A percentile compares a stretch with the other conserved stretches of the same genome.
Evolutionary conservation across 2,113 vertebrate genomes (phyloP).

Genomic region (Electrona antarctica): DNA sequence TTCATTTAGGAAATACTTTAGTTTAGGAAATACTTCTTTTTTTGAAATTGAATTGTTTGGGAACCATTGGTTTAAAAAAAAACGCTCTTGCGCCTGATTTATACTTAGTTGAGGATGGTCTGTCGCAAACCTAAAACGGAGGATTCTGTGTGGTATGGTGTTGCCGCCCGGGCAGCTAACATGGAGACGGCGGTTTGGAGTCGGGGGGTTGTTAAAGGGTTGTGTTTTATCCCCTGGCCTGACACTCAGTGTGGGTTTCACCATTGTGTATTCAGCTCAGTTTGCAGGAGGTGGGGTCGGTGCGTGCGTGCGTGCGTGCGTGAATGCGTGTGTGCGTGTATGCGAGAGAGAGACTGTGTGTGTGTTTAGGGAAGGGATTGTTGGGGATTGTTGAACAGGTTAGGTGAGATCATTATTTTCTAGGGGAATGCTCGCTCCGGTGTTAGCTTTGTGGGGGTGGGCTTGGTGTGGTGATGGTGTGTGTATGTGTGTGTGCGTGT

Average conservation of each 20-base stretch:
- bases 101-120: no score
- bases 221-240: constrained; percentile 5
- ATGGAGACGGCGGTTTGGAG: not conserved
- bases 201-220: not conserved
- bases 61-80: no score
- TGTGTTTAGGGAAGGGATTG: constrained; percentile 29
- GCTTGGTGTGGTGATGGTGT: not conserved
- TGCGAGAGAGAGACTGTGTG: not conserved
- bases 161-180: constrained; percentile 20
- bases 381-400: constrained; percentile 42
- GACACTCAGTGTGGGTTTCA: constrained; percentile 23
- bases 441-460: not conserved
- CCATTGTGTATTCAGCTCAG: constrained; percentile 34
- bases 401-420: constrained; percentile 34
- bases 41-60: no score
- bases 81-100: no score
- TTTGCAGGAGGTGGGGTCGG: constrained; percentile 31
- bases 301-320: not conserved
- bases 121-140: no score
- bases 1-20: no score
- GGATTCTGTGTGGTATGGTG: constrained; percentile 3
- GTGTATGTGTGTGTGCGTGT: constrained; percentile 18
- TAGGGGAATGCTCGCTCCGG: not conserved
- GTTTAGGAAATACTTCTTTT: no score
- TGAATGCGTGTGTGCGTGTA: not conserved